Percentiles rank a stretch among this genome's conserved stretches.
Evolutionary conservation across 2,797 vertebrate genomes (phyloP).

Genomic region (Pempheris klunzingeri): DNA sequence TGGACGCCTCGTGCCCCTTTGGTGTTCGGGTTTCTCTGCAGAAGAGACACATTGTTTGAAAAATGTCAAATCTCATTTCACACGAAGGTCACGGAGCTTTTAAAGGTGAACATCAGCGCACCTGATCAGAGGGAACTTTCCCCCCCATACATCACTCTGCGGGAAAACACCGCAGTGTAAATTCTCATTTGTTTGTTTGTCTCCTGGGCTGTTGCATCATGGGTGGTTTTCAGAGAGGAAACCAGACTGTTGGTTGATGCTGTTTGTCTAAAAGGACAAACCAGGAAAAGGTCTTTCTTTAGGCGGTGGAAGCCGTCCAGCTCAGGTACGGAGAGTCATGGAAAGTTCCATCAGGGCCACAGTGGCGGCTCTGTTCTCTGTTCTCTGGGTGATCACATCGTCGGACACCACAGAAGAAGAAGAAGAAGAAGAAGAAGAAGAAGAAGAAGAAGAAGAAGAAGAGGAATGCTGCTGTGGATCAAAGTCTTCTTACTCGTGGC

Average conservation of each 20-base stretch:
- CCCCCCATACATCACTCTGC: not conserved
- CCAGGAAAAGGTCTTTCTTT: conserved; percentile 44
- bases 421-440: conserved; percentile 57
- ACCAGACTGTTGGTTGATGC: conserved; percentile 26
- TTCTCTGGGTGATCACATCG: conserved; percentile 5
- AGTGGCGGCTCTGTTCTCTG: conserved; percentile 43
- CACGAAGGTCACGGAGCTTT: not conserved
- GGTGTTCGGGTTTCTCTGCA: not conserved
- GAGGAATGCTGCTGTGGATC: conserved; percentile 42
- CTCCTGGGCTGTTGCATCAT: conserved; percentile 26
- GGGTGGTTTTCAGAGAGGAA: conserved; percentile 26
- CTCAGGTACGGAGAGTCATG: conserved; percentile 49
- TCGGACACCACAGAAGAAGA: conserved; percentile 12
- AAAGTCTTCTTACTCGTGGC: conserved; percentile 62
- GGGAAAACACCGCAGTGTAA: conserved; percentile 5
- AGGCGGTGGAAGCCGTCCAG: conserved; percentile 31
- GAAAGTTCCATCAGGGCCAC: conserved; percentile 55
- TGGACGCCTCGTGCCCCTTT: not conserved
- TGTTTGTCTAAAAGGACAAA: conserved; percentile 46
- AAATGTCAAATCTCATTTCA: conserved; percentile 4
- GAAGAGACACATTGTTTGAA: conserved; percentile 4
- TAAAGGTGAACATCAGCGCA: conserved; percentile 17
- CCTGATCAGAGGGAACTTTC: conserved; percentile 16
- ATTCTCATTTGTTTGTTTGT: conserved; percentile 16
- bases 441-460: conserved; percentile 34